Conservation (phyloP, 1,140 invertebrate species). For the Ericerus pela region DNA sequence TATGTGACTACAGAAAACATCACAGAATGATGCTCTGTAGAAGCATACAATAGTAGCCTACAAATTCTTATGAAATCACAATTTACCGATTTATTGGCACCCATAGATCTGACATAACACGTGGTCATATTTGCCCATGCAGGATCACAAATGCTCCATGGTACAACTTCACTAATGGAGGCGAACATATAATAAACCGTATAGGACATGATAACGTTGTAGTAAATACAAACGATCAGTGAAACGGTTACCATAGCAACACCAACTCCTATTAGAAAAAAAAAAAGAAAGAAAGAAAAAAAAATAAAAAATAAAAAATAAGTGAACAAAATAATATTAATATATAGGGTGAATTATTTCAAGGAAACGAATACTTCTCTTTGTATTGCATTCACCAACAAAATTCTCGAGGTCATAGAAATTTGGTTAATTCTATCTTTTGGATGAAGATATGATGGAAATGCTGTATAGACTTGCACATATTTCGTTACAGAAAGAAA, state of each 20-base stretch:
- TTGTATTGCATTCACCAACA: too few species aligned
- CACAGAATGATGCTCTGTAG: too few species aligned
- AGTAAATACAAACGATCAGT: slow-evolving; percentile 53
- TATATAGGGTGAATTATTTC: too few species aligned
- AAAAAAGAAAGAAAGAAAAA: slow-evolving; percentile 11
- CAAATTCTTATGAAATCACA: neutral
- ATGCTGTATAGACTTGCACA: too few species aligned
- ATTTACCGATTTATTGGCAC: slow-evolving; percentile 20
- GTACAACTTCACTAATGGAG: slow-evolving; percentile 45
- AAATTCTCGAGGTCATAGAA: too few species aligned
- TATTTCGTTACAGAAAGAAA: too few species aligned
- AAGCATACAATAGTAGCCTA: too few species aligned
- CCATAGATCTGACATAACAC: slow-evolving; percentile 29
- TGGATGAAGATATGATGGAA: too few species aligned
- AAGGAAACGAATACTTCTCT: too few species aligned
- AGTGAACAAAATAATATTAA: too few species aligned
- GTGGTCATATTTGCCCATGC: slow-evolving; percentile 39
- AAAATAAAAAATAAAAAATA: slow-evolving; percentile 5
- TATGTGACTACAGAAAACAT: too few species aligned
- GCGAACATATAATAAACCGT: slow-evolving; percentile 55
- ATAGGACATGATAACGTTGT: slow-evolving; percentile 62
- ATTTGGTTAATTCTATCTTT: too few species aligned
- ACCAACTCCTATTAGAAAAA: slow-evolving; percentile 48
- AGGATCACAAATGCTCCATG: slow-evolving; percentile 45
- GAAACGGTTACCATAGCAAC: slow-evolving; percentile 59